Evolutionary conservation across 2,888 invertebrate genomes (phyloP).

Genomic region (Dynastes grantii): DNA sequence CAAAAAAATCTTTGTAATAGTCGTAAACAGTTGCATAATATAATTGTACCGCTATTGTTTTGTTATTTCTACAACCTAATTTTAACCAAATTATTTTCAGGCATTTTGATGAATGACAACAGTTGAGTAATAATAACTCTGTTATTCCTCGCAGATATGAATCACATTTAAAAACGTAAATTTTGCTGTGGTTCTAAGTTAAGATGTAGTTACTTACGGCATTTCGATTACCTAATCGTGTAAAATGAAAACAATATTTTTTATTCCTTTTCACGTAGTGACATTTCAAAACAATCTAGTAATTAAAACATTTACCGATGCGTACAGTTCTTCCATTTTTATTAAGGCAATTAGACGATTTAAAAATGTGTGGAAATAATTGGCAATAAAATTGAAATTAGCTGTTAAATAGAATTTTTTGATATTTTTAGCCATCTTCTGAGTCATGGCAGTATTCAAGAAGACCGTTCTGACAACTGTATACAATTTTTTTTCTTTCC

Average conservation of each 20-base stretch:
- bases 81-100: slow-evolving; percentile 40
- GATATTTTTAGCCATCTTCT: not conserved
- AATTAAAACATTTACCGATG: too few species aligned
- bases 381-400: slow-evolving; percentile 19
- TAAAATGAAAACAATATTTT: too few species aligned
- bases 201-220: not conserved
- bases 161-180: slow-evolving; percentile 33
- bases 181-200: slow-evolving; percentile 20
- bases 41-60: not conserved
- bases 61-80: slow-evolving; percentile 15
- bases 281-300: too few species aligned
- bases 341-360: slow-evolving; percentile 1
- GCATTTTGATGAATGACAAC: slow-evolving; percentile 43
- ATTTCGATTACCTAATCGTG: too few species aligned
- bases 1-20: not conserved
- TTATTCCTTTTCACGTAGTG: too few species aligned
- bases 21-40: slow-evolving; percentile 22
- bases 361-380: slow-evolving; percentile 14
- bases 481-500: too few species aligned
- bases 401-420: not conserved
- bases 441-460: not conserved
- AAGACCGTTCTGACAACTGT: too few species aligned
- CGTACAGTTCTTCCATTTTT: not conserved
- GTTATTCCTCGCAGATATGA: slow-evolving; percentile 41
- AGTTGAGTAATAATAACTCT: slow-evolving; percentile 41